phyloP scores from a whole-genome alignment of 2,888 invertebrate genomes.

The Stegophylla sp. region DNA sequence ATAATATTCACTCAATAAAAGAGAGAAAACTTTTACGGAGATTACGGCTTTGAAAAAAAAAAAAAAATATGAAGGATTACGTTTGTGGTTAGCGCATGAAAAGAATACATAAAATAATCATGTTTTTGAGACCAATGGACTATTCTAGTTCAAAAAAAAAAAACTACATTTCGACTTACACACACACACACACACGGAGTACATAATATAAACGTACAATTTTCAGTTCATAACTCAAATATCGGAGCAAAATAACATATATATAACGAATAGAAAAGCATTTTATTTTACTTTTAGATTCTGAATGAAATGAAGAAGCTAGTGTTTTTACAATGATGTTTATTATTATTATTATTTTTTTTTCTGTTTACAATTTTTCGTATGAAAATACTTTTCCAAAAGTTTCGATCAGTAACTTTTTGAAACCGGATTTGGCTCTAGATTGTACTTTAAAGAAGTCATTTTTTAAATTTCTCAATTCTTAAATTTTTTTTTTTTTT shows the following conservation, averaged over 20 bases:
- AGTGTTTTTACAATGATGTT: too few species aligned
- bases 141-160: neutral
- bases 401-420: too few species aligned
- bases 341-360: too few species aligned
- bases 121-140: neutral
- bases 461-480: too few species aligned
- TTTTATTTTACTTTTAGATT: too few species aligned
- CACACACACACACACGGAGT: neutral
- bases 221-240: neutral
- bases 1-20: constrained; percentile 42
- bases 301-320: too few species aligned
- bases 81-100: neutral
- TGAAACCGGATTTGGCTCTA: too few species aligned
- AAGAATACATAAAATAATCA: constrained; percentile 26
- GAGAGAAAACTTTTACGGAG: constrained; percentile 23
- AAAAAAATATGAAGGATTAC: constrained; percentile 30
- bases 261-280: too few species aligned
- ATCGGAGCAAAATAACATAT: neutral
- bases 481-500: too few species aligned
- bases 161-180: neutral
- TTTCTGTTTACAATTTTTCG: too few species aligned
- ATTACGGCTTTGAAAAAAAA: constrained; percentile 28
- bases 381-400: too few species aligned
- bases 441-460: too few species aligned
- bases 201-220: neutral